These are phyloP conservation scores for Mungos mungo DNA, from an alignment of 2,113 vertebrate species.

Conservation along the genomic window DNA sequence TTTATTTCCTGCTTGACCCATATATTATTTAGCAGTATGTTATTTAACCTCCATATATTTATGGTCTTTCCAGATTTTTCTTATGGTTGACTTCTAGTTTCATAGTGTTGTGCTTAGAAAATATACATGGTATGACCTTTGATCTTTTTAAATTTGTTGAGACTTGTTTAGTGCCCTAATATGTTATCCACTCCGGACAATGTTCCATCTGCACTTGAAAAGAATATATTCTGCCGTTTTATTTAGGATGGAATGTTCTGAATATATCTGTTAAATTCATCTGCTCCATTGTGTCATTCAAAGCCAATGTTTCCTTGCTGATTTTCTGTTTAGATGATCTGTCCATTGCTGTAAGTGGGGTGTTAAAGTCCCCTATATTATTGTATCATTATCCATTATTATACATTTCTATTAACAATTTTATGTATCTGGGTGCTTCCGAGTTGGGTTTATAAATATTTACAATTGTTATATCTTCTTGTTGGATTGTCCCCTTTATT, in stretches of 20 bases:
- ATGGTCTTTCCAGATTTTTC: neutral
- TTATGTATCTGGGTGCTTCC: neutral
- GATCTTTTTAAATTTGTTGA: neutral
- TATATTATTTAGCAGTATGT: neutral
- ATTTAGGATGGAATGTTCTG: neutral
- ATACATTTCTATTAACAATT: neutral
- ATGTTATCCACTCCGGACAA: neutral
- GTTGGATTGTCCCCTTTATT: neutral
- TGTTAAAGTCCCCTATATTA: neutral
- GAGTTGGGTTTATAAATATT: neutral
- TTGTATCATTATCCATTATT: neutral
- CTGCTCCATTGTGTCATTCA: neutral
- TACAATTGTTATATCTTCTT: neutral
- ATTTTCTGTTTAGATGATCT: neutral
- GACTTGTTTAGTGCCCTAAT: neutral
- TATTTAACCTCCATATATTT: neutral
- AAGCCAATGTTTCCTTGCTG: neutral
- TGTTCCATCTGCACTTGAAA: neutral
- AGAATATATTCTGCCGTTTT: neutral
- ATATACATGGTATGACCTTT: neutral
- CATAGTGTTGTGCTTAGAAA: neutral
- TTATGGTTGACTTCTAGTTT: neutral
- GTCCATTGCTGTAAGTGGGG: neutral
- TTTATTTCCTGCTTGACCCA: neutral
- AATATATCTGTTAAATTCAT: neutral